phyloP scores from a whole-genome alignment of 1,140 invertebrate species.

The Potamilus streckersoni region DNA sequence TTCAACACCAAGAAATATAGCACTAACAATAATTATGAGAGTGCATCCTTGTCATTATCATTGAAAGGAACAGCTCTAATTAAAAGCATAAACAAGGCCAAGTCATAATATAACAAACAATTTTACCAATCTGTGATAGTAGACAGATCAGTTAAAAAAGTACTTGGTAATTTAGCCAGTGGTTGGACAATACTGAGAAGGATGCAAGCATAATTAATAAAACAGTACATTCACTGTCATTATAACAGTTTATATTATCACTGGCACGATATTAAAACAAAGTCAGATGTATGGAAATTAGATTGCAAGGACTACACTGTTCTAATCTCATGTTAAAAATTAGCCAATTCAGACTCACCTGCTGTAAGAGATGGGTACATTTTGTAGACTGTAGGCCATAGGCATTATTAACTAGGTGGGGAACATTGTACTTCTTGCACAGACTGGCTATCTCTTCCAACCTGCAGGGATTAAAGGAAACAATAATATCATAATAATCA shows the following conservation, averaged over 20 bases:
- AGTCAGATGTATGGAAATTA: neutral
- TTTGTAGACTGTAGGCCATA: slow-evolving; percentile 86
- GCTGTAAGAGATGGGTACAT: slow-evolving; percentile 80
- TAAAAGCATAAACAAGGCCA: too few relatives aligned
- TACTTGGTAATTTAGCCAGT: too few relatives aligned
- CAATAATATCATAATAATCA: too few relatives aligned
- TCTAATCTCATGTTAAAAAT: neutral
- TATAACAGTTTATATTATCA: too few relatives aligned
- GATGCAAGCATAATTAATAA: neutral
- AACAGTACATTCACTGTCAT: neutral
- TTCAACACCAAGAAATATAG: too few relatives aligned
- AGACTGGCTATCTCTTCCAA: slow-evolving; percentile 72
- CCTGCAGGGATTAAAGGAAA: slow-evolving; percentile 36
- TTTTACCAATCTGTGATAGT: too few relatives aligned
- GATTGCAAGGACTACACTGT: neutral
- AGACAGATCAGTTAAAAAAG: neutral
- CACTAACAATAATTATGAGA: too few relatives aligned
- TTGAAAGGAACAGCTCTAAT: too few relatives aligned
- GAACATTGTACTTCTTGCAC: slow-evolving; percentile 77
- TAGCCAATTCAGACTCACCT: slow-evolving; percentile 67
- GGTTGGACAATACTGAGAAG: too few relatives aligned
- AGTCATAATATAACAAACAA: too few relatives aligned
- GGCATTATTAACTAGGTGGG: slow-evolving; percentile 89
- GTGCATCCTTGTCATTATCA: too few relatives aligned
- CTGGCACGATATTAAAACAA: too few relatives aligned